These are phyloP conservation scores for Pteronura brasiliensis DNA, from an alignment of 2,113 vertebrate genomes.

Conservation along the genomic window DNA sequence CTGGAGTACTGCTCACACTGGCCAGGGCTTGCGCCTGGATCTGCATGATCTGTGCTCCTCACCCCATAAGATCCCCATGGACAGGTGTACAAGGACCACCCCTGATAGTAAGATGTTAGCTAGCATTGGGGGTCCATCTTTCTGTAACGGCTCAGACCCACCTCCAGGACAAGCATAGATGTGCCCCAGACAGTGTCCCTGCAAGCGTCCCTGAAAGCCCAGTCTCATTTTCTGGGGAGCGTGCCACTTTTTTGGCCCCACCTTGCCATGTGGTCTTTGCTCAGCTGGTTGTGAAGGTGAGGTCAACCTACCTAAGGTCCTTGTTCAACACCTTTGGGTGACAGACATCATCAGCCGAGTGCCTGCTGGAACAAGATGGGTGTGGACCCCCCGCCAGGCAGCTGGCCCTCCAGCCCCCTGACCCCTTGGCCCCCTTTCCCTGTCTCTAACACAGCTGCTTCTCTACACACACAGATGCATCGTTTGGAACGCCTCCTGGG, in stretches of 20 bases:
- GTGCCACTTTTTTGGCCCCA: fast-evolving
- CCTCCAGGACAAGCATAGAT: too few relatives aligned
- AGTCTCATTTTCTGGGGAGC: background rate
- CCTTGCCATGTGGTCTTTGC: background rate
- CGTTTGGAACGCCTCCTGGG: conserved; percentile 90
- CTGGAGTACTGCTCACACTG: fast-evolving
- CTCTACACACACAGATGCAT: conserved; percentile 86
- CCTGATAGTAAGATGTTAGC: background rate
- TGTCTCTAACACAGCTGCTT: conserved; percentile 47
- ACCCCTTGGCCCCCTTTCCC: too few relatives aligned
- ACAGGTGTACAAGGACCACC: background rate
- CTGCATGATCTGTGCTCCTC: background rate
- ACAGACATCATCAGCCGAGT: background rate
- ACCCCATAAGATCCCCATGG: fast-evolving
- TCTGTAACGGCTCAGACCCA: background rate
- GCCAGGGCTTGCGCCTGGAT: too few relatives aligned
- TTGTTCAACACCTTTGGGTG: background rate
- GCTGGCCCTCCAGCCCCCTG: background rate
- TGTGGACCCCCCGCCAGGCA: background rate
- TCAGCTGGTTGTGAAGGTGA: background rate
- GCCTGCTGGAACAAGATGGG: background rate
- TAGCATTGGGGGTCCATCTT: background rate
- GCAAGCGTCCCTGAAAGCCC: background rate
- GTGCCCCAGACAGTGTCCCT: background rate
- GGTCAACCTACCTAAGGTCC: background rate